Conservation (phyloP, 2,888 invertebrate genomes). For the Ophion obscuratus region DNA sequence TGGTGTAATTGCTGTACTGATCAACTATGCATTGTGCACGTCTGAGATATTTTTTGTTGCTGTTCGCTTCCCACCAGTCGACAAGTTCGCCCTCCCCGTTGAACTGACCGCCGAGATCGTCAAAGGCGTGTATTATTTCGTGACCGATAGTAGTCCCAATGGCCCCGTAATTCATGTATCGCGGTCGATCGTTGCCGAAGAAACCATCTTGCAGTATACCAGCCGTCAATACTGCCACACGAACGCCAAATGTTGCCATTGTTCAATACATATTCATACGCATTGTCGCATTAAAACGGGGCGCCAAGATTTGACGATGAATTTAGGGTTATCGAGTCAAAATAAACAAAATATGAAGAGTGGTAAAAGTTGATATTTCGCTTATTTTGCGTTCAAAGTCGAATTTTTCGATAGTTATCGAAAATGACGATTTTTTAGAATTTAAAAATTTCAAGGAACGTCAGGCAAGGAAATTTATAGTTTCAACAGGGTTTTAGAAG, state of each 20-base stretch:
- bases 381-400: too few relatives aligned
- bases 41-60: slow-evolving; percentile 92
- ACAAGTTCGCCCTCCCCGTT: slow-evolving; percentile 95
- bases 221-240: slow-evolving; percentile 93
- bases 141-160: slow-evolving; percentile 97
- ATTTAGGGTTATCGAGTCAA: too few relatives aligned
- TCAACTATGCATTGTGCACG: slow-evolving; percentile 93
- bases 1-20: slow-evolving; percentile 86
- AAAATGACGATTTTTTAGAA: too few relatives aligned
- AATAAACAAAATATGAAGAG: too few relatives aligned
- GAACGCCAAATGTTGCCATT: background rate
- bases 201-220: slow-evolving; percentile 96
- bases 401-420: too few relatives aligned
- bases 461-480: too few relatives aligned
- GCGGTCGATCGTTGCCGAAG: slow-evolving; percentile 94
- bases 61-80: slow-evolving; percentile 96
- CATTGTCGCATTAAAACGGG: background rate
- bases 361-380: too few relatives aligned
- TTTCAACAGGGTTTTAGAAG: too few relatives aligned
- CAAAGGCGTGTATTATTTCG: slow-evolving; percentile 96
- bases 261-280: background rate
- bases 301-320: too few relatives aligned
- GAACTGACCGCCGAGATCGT: slow-evolving; percentile 95
- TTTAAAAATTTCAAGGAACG: too few relatives aligned
- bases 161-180: slow-evolving; percentile 96